phyloP scores from a whole-genome alignment of 2,888 invertebrate species.

The Sclerodermus sp. region DNA sequence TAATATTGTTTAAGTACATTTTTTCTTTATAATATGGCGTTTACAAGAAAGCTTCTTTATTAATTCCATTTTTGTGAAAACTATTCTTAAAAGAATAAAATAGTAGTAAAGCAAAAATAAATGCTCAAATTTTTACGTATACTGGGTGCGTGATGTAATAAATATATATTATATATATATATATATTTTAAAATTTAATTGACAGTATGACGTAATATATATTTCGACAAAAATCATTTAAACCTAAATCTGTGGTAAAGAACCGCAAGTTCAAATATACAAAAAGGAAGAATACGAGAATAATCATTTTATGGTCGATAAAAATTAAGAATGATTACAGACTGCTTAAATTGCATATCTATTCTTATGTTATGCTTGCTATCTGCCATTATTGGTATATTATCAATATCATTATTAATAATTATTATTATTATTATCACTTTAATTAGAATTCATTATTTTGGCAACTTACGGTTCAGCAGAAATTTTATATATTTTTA shows the following conservation, averaged over 20 bases:
- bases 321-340: conserved; percentile 32
- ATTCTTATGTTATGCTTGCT: conserved; percentile 36
- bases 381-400: conserved; percentile 32
- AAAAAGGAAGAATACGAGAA: conserved; percentile 21
- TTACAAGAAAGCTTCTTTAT: too few species aligned
- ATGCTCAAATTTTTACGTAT: neutral
- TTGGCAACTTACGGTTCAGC: conserved; percentile 51
- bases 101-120: neutral
- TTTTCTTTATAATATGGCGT: too few species aligned
- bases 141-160: conserved; percentile 20
- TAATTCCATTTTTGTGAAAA: too few species aligned
- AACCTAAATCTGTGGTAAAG: conserved; percentile 35
- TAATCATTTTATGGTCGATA: conserved; percentile 13
- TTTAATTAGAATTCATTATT: conserved; percentile 49
- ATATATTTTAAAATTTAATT: conserved; percentile 48
- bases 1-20: too few species aligned
- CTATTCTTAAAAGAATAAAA: neutral
- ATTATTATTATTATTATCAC: conserved; percentile 39
- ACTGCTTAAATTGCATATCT: conserved; percentile 28
- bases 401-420: conserved; percentile 37
- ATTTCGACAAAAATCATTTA: conserved; percentile 38
- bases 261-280: conserved; percentile 40
- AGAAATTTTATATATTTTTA: conserved; percentile 43
- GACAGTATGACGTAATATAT: conserved; percentile 48
- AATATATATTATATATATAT: conserved; percentile 21